phyloP scores from a whole-genome alignment of 2,113 vertebrate species.

The Physeter macrocephalus region DNA sequence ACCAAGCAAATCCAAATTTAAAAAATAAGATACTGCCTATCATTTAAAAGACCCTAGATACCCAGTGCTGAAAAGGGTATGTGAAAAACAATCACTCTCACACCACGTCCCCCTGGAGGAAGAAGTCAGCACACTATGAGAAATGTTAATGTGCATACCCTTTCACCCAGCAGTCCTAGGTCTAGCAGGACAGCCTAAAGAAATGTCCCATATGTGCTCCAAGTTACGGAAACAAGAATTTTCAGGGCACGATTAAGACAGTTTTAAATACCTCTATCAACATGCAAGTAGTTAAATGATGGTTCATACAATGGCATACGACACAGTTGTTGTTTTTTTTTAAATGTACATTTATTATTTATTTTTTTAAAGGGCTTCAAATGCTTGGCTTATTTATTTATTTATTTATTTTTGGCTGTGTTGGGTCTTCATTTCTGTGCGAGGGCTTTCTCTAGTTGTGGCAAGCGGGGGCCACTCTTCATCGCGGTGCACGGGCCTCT shows the following conservation, averaged over 20 bases:
- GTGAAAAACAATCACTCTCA: background rate
- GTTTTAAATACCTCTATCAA: background rate
- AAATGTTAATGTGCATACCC: background rate
- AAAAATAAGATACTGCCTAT: background rate
- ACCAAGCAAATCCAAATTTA: background rate
- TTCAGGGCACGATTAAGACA: background rate
- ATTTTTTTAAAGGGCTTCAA: too few relatives aligned
- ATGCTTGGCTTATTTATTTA: too few relatives aligned
- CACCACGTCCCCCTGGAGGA: background rate
- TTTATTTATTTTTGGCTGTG: too few relatives aligned
- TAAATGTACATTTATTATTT: too few relatives aligned
- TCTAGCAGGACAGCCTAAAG: background rate
- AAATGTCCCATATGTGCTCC: background rate
- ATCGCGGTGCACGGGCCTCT: too few relatives aligned
- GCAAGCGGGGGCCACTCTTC: too few relatives aligned
- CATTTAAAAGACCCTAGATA: background rate
- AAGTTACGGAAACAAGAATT: background rate
- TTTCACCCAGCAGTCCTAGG: background rate
- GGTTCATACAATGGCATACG: background rate
- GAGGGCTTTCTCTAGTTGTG: too few relatives aligned
- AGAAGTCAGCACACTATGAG: background rate
- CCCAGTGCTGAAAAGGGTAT: background rate
- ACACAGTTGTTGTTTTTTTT: background rate
- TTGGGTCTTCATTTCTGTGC: too few relatives aligned
- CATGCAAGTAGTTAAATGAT: background rate